Evolutionary conservation across 30 jellyfish, hydroid and myxozoan species (phyloP).

Genomic region (Cassiopea xamachana): DNA sequence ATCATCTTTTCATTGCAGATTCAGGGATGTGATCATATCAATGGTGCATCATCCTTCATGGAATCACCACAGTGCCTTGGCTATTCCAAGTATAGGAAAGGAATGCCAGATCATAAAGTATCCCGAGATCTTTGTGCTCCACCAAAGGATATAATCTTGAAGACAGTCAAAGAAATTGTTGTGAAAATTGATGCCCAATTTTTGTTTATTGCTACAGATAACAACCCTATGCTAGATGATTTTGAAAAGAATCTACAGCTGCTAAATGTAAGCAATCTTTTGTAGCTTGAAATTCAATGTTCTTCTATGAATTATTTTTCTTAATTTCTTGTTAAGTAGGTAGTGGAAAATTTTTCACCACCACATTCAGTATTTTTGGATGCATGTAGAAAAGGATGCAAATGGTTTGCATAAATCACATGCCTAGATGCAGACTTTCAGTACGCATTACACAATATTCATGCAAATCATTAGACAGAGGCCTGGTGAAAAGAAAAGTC

Average conservation of each 20-base stretch:
- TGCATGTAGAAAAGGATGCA: no score
- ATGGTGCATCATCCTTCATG: conserved; percentile 52
- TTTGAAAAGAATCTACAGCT: conserved; percentile 15
- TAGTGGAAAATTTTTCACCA: no score
- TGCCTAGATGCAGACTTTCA: no score
- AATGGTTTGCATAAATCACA: no score
- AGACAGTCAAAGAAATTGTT: conserved; percentile 1
- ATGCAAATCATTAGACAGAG: no score
- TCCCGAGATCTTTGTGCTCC: conserved; percentile 69
- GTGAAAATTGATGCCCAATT: conserved; percentile 3
- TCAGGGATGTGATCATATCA: conserved; percentile 39
- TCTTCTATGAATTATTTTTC: no score
- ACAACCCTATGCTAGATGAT: conserved; percentile 59
- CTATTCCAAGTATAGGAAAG: neutral
- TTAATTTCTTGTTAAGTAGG: no score
- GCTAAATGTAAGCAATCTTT: conserved; percentile 13
- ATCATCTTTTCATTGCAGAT: neutral
- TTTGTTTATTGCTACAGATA: conserved; percentile 66
- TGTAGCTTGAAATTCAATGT: no score
- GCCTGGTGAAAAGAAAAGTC: no score
- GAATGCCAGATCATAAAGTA: neutral
- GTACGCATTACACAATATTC: no score
- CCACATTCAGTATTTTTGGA: no score
- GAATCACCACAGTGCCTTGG: conserved; percentile 75
- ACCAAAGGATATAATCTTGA: conserved; percentile 20